Evolutionary conservation across 2,888 invertebrate species (phyloP).

Genomic region (Resseliella maxima): DNA sequence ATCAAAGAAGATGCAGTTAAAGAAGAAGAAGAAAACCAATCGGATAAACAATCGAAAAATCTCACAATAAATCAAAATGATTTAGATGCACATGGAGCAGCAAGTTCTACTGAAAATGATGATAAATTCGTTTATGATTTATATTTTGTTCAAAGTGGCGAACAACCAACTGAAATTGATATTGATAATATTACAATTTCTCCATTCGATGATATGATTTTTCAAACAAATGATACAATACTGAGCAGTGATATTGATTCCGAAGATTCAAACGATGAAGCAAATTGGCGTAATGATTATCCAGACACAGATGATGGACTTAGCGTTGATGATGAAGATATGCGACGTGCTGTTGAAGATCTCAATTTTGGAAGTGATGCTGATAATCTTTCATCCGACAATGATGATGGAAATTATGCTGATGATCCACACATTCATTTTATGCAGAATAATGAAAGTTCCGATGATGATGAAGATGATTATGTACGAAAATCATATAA

Average conservation of each 20-base stretch:
- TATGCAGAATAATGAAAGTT: neutral
- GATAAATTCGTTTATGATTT: conserved; percentile 71
- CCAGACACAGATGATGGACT: conserved; percentile 71
- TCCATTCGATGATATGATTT: conserved; percentile 63
- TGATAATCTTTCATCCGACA: neutral
- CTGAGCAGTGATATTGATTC: conserved; percentile 68
- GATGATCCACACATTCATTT: neutral
- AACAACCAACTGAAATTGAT: conserved; percentile 67
- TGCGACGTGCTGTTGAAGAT: conserved; percentile 71
- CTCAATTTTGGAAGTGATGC: conserved; percentile 63
- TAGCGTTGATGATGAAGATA: conserved; percentile 73
- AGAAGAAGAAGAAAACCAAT: conserved; percentile 58
- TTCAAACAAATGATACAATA: conserved; percentile 60
- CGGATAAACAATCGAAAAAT: neutral
- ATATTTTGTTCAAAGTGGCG: conserved; percentile 70
- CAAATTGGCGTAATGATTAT: conserved; percentile 82
- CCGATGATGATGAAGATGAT: neutral
- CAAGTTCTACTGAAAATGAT: neutral
- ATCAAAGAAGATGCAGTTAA: conserved; percentile 68
- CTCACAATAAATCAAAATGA: neutral
- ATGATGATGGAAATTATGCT: neutral
- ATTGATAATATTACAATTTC: conserved; percentile 62
- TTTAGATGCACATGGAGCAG: no score
- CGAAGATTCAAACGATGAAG: conserved; percentile 83
- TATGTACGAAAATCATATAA: no score